Evolutionary conservation across 1,140 invertebrate species (phyloP).

Genomic region (Neuroterus valhalla): DNA sequence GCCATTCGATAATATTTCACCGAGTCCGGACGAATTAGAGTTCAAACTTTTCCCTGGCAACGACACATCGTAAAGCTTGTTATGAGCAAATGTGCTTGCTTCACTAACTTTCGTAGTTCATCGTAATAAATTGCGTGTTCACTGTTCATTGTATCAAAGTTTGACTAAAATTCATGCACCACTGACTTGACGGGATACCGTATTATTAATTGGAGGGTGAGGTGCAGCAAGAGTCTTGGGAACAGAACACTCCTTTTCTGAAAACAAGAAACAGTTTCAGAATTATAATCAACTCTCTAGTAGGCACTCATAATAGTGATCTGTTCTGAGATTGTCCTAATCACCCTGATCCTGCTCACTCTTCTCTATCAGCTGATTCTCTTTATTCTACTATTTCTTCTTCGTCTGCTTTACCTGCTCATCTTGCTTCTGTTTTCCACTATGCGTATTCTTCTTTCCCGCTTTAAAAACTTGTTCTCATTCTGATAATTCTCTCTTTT

Average conservation of each 20-base stretch:
- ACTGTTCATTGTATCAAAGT: conserved; percentile 19
- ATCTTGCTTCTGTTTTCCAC: no score
- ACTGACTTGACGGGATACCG: not conserved
- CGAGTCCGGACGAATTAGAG: not conserved
- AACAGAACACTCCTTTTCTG: not conserved
- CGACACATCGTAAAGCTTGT: not conserved
- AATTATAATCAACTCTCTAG: no score
- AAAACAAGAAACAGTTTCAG: not conserved
- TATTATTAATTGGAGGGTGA: not conserved
- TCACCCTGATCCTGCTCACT: no score
- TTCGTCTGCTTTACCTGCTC: no score
- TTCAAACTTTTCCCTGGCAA: conserved; percentile 24
- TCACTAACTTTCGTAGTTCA: conserved; percentile 21
- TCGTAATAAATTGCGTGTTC: conserved; percentile 19
- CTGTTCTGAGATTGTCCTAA: no score
- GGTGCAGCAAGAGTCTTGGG: not conserved
- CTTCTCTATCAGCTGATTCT: no score
- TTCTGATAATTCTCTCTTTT: no score
- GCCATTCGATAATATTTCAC: conserved; percentile 5
- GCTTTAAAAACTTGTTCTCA: no score
- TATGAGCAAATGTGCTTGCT: conserved; percentile 10
- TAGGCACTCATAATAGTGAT: no score
- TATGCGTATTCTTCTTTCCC: no score
- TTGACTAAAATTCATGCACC: conserved; percentile 6
- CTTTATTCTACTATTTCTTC: no score